phyloP scores from a whole-genome alignment of 2,113 vertebrate species.

The Eira barbara region DNA sequence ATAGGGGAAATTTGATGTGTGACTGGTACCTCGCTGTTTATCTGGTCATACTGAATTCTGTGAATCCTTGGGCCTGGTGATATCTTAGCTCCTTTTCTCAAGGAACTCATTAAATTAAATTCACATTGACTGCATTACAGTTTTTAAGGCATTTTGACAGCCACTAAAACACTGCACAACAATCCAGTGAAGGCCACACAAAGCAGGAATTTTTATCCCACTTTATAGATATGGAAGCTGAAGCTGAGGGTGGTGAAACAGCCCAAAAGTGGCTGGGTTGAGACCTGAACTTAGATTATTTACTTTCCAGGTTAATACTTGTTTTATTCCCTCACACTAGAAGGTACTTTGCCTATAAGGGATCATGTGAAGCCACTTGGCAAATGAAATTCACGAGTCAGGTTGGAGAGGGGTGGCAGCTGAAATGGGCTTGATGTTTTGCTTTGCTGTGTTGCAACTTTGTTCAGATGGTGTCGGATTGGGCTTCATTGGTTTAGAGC shows the following conservation, averaged over 20 bases:
- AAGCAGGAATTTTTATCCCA: not conserved
- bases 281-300: not conserved
- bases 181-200: not conserved
- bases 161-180: not conserved
- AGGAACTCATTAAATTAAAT: not conserved
- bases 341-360: not conserved
- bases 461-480: not conserved
- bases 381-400: not conserved
- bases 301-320: not conserved
- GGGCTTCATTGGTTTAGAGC: not conserved
- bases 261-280: not conserved
- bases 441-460: not conserved
- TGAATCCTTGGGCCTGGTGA: not conserved
- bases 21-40: not conserved
- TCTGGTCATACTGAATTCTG: not conserved
- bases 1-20: not conserved
- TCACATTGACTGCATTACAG: not conserved
- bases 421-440: not conserved
- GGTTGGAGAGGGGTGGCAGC: not conserved
- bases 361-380: not conserved
- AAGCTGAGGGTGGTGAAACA: not conserved
- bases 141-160: not conserved
- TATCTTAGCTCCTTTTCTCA: not conserved
- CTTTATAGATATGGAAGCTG: not conserved
- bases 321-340: not conserved